A percentile compares a stretch with the other conserved stretches of the same genome.
These are phyloP conservation scores for Dipodomys stephensi DNA, from an alignment of 2,113 vertebrate genomes.

Conservation along the genomic window DNA sequence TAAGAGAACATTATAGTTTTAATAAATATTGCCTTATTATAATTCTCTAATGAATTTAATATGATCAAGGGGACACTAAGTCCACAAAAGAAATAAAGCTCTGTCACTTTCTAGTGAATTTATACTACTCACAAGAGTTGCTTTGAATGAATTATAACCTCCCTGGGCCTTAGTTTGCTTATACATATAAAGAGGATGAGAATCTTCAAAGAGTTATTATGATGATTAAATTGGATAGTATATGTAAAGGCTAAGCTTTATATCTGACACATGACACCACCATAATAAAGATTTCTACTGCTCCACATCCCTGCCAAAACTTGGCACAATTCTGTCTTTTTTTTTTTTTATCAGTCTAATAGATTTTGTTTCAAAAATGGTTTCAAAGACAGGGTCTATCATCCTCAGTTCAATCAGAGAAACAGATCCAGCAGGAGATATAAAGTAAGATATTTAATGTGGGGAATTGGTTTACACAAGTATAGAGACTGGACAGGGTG, in stretches of 20 bases:
- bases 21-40: constrained; percentile 31
- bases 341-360: background rate
- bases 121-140: background rate
- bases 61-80: background rate
- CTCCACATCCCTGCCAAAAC: constrained; percentile 7
- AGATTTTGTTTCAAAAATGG: background rate
- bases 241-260: background rate
- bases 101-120: background rate
- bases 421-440: background rate
- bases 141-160: background rate
- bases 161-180: background rate
- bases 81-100: constrained; percentile 18
- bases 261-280: background rate
- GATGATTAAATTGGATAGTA: background rate
- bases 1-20: constrained; percentile 19
- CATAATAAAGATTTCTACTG: background rate
- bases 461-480: background rate
- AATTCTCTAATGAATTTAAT: constrained; percentile 37
- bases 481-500: background rate
- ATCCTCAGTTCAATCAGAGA: constrained; percentile 21
- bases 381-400: background rate
- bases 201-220: background rate
- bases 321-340: background rate
- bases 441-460: background rate
- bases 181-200: background rate